A percentile compares a stretch with the other conserved stretches of the same genome.
Evolutionary conservation across 1,140 invertebrate genomes (phyloP).

Genomic region (Cydia strobilella): DNA sequence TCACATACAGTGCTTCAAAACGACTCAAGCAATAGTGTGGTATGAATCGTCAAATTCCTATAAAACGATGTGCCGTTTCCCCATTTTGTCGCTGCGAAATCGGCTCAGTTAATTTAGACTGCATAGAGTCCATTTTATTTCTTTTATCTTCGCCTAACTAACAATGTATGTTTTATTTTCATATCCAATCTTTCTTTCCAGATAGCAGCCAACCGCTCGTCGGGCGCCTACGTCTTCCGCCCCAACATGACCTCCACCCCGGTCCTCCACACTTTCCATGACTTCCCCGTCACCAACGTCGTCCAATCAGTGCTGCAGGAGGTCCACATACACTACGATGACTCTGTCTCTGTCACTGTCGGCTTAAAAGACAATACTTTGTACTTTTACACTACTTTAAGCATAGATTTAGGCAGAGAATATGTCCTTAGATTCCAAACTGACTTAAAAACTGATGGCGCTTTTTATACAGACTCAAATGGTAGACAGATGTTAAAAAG

Average conservation of each 20-base stretch:
- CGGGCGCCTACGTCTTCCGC: constrained; percentile 94
- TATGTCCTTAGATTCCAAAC: constrained; percentile 87
- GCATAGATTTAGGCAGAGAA: constrained; percentile 90
- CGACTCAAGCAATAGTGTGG: too few species aligned
- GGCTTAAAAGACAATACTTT: constrained; percentile 83
- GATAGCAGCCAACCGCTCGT: constrained; percentile 77
- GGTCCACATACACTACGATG: constrained; percentile 83
- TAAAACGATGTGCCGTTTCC: too few species aligned
- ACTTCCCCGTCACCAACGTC: constrained; percentile 68
- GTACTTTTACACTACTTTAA: constrained; percentile 86
- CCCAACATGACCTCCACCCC: constrained; percentile 50
- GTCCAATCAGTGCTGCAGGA: constrained; percentile 84
- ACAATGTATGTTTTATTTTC: neutral
- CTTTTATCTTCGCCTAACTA: too few species aligned
- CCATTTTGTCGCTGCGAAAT: too few species aligned
- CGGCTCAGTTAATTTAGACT: too few species aligned
- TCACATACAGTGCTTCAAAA: too few species aligned
- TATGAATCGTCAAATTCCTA: too few species aligned
- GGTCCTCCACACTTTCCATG: constrained; percentile 11
- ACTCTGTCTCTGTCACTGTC: constrained; percentile 88
- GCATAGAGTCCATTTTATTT: too few species aligned
- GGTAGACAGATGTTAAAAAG: constrained; percentile 93
- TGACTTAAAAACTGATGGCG: constrained; percentile 82
- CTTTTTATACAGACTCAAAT: constrained; percentile 97
- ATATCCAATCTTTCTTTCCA: neutral